Conservation (phyloP, 53 echinoderm and acorn worm genomes). For the Crossaster papposus region DNA sequence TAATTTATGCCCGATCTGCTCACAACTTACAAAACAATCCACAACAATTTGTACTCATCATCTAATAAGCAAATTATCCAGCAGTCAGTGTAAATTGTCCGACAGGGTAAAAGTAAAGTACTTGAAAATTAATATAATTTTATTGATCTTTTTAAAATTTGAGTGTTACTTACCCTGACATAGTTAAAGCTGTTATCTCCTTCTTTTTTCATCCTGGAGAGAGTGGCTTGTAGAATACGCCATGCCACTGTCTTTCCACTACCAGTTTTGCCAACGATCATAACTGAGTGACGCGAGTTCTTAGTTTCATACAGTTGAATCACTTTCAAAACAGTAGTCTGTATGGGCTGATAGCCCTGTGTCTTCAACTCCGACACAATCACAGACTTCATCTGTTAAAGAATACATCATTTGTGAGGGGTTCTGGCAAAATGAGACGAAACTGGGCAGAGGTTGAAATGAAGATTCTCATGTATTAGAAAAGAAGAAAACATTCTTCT, state of each 20-base stretch:
- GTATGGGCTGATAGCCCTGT: constrained; percentile 77
- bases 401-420: too few relatives aligned
- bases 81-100: neutral
- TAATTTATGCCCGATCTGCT: neutral
- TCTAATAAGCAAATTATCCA: neutral
- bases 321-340: constrained; percentile 84
- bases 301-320: constrained; percentile 98
- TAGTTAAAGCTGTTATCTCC: constrained; percentile 88
- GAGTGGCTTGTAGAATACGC: constrained; percentile 87
- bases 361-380: constrained; percentile 86
- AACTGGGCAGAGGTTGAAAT: too few relatives aligned
- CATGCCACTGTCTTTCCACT: constrained; percentile 96
- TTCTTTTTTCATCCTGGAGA: constrained; percentile 92
- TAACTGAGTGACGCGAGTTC: constrained; percentile 98
- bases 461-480: too few relatives aligned
- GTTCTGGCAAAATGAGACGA: too few relatives aligned
- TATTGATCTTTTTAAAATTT: neutral
- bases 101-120: neutral
- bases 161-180: constrained; percentile 89
- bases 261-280: constrained; percentile 98
- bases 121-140: neutral
- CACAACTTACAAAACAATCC: too few relatives aligned
- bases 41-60: neutral
- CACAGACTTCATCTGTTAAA: constrained; percentile 83
- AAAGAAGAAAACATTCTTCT: too few relatives aligned